phyloP scores from a whole-genome alignment of 1,140 invertebrate genomes.

The Solenopsis fugax region DNA sequence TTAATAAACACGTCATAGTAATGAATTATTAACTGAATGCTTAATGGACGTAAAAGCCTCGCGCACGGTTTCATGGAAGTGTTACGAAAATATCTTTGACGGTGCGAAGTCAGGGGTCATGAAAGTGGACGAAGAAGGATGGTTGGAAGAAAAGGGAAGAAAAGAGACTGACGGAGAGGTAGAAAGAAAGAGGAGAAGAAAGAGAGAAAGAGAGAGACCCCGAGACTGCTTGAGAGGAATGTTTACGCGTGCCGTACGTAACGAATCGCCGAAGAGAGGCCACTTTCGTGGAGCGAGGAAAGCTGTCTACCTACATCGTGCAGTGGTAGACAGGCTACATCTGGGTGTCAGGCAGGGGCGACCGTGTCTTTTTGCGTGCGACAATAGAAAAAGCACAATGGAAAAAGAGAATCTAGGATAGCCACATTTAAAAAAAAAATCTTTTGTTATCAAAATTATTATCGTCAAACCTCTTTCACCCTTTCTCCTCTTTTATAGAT shows the following conservation, averaged over 20 bases:
- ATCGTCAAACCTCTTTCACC: background rate
- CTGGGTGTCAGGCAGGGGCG: slow-evolving; percentile 6
- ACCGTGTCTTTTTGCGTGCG: slow-evolving; percentile 26
- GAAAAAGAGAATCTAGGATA: background rate
- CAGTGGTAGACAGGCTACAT: slow-evolving; percentile 58
- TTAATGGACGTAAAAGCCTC: background rate
- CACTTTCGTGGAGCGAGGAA: slow-evolving; percentile 81
- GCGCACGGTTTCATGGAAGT: background rate
- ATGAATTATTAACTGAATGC: slow-evolving; percentile 16
- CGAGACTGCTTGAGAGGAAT: slow-evolving; percentile 67
- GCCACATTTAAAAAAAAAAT: background rate
- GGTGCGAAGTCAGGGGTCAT: slow-evolving; percentile 13
- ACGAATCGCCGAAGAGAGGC: slow-evolving; percentile 75
- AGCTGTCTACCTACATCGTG: slow-evolving; percentile 82
- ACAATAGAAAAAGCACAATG: background rate
- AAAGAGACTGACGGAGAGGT: background rate
- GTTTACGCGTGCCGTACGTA: slow-evolving; percentile 73
- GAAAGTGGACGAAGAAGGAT: slow-evolving; percentile 24
- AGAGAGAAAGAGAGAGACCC: slow-evolving; percentile 51
- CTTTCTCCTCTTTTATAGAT: background rate
- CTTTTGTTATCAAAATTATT: background rate
- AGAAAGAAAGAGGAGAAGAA: background rate
- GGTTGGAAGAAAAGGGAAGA: slow-evolving; percentile 9
- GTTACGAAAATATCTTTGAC: slow-evolving; percentile 28
- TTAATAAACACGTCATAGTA: background rate